Conservation (phyloP, 2,888 invertebrate genomes). For the Dusona sp. region DNA sequence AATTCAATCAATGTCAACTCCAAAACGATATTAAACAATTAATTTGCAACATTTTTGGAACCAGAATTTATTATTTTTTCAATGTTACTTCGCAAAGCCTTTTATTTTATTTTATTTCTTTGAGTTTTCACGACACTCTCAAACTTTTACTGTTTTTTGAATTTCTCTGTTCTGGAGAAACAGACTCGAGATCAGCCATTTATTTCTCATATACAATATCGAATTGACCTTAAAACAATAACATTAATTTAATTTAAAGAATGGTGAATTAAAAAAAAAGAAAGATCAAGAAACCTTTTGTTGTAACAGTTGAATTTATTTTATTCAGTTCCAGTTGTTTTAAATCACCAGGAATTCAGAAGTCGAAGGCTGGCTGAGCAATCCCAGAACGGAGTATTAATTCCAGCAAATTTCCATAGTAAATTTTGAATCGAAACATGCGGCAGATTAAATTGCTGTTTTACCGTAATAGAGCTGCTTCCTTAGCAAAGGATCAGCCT, state of each 20-base stretch:
- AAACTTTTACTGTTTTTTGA: neutral
- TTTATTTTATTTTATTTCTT: neutral
- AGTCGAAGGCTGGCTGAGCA: too few relatives aligned
- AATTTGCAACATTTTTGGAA: neutral
- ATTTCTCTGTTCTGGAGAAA: neutral
- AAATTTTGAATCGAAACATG: neutral
- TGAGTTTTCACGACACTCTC: neutral
- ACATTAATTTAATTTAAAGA: too few relatives aligned
- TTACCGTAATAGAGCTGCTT: conserved; percentile 87
- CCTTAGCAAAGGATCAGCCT: conserved; percentile 87
- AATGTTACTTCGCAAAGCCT: too few relatives aligned
- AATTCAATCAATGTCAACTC: conserved; percentile 39
- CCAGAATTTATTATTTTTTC: neutral
- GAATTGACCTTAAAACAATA: too few relatives aligned
- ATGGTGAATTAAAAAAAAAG: too few relatives aligned
- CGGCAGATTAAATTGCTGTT: neutral
- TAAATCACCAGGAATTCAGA: neutral
- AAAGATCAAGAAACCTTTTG: neutral
- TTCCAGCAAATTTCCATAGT: neutral
- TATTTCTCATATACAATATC: too few relatives aligned
- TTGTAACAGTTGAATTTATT: neutral
- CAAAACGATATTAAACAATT: neutral
- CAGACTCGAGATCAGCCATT: neutral
- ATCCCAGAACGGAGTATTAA: too few relatives aligned
- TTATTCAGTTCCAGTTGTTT: neutral